Conservation (phyloP, 2,797 vertebrate genomes). For the Propithecus deckenii region DNA sequence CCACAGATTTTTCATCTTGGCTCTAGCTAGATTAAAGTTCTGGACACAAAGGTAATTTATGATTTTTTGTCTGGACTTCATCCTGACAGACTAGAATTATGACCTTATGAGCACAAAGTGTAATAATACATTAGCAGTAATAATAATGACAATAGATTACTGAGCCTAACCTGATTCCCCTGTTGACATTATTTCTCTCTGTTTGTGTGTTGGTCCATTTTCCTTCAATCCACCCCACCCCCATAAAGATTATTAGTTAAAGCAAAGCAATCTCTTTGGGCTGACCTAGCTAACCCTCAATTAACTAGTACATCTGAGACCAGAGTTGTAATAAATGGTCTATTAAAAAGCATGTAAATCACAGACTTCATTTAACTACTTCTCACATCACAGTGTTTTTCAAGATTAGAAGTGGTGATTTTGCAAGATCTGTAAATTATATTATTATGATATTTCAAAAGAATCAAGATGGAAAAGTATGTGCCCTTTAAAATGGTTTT, state of each 20-base stretch:
- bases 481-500: constrained; percentile 40
- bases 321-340: neutral
- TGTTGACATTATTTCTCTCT: neutral
- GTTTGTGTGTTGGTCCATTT: neutral
- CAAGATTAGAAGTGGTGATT: neutral
- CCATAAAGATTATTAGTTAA: constrained; percentile 37
- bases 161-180: neutral
- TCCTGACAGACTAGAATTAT: neutral
- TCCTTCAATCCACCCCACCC: neutral
- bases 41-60: constrained; percentile 24
- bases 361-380: constrained; percentile 13
- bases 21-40: constrained; percentile 9
- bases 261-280: constrained; percentile 39
- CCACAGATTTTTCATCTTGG: neutral
- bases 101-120: neutral
- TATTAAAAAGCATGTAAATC: constrained; percentile 11
- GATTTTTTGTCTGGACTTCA: neutral
- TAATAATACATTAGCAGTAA: constrained; percentile 7
- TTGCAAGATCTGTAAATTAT: neutral
- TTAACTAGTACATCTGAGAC: constrained; percentile 14
- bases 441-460: constrained; percentile 24
- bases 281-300: neutral
- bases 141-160: neutral
- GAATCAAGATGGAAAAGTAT: constrained; percentile 3
- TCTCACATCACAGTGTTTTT: constrained; percentile 17